Base-by-base conservation (phyloP, 2,113 vertebrate genomes). In the Nipponia nippon region DNA sequence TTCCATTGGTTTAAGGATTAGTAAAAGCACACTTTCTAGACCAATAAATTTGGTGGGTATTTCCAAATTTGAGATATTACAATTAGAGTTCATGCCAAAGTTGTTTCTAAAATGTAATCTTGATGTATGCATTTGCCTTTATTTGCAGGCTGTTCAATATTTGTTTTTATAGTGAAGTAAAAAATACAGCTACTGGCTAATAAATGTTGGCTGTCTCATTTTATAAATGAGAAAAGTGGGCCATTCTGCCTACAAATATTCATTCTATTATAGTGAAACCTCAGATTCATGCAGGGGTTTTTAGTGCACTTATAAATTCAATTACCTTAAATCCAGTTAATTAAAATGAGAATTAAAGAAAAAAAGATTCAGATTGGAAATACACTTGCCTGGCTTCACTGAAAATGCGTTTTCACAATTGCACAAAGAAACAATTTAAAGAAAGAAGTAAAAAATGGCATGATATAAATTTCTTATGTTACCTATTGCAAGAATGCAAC, bases 331-430 rank as follows among this genome's bases (percentile, higher is more conserved):
- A 83, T 61, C 25, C 40, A 52, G 26, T 55, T 66, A 84, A 72
- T 85, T 73, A 40, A 94, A 86, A 75, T 72, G 17, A 70, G 20
- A 88, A 67, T 81, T 78, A n/a, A 87, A 87, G 47, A 89, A 53
- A 61, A 61, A 94, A n/a, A 67, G 16, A 94, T 94, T 94, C 92
- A 92, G 91, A 95, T 95, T 97, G 98, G 98, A 98, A 98, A 98
- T 97, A 97, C 97, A 97, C 95, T 97, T 98, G 98, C 97, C 98
- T 98, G 96, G 93, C 95, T 98, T 97, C 94, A 93, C 90, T 88
- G 87, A 93, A 97, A 94, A 91, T 83, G 44, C 58, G 42, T 95
- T 92, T 95, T 89, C 83, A 86, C 70, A 75, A 21, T 40, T 71
- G 25, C 86, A 87, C 63, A 87, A 75, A 96, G 40, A 83, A 53